These are phyloP conservation scores for Larimichthys crocea DNA, from an alignment of 2,113 vertebrate genomes.

Conservation along the genomic window DNA sequence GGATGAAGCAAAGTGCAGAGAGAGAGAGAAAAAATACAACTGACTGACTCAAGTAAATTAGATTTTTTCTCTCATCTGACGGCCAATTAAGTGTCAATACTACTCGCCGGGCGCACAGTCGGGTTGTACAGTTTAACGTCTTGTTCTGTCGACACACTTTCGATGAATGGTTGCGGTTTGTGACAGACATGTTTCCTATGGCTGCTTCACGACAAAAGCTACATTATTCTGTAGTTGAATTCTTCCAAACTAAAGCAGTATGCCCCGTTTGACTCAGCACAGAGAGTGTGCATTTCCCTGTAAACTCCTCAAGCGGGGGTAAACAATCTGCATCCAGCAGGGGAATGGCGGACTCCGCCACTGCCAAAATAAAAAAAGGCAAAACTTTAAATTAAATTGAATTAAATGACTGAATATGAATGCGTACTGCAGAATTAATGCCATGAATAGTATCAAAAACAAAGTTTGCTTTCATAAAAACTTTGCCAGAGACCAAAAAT, in stretches of 20 bases:
- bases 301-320: background rate
- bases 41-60: background rate
- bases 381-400: background rate
- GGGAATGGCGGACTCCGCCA: background rate
- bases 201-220: background rate
- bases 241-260: background rate
- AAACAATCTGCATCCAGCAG: background rate
- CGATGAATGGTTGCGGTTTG: background rate
- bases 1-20: background rate
- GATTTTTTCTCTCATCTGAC: constrained; percentile 1
- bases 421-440: background rate
- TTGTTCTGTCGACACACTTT: background rate
- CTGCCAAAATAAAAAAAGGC: background rate
- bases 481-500: background rate
- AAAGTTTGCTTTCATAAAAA: background rate
- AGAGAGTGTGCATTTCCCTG: background rate
- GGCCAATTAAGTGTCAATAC: background rate
- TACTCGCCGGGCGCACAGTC: background rate
- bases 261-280: background rate
- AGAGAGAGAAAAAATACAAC: background rate
- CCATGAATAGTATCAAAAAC: background rate
- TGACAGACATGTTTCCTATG: background rate
- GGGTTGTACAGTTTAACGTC: background rate
- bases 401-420: too few species aligned
- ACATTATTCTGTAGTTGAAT: background rate